A percentile compares a stretch with the other conserved stretches of the same genome.
Evolutionary conservation across 1,140 invertebrate species (phyloP).

Genomic region (Hypothenemus hampei): DNA sequence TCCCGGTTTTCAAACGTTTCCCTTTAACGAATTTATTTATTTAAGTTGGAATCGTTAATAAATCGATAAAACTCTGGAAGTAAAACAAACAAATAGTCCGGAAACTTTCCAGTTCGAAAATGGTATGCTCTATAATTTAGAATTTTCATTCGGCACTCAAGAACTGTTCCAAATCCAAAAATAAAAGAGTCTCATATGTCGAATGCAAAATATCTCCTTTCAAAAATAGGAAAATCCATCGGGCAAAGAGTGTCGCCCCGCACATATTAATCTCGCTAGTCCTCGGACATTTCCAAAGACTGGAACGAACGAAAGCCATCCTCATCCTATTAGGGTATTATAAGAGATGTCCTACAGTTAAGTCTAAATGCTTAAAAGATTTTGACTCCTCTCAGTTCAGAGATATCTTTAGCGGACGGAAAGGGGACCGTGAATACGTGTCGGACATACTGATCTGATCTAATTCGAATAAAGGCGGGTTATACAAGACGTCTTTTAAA

Average conservation of each 20-base stretch:
- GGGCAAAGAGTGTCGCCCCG: not conserved
- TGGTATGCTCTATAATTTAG: too few species aligned
- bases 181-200: too few species aligned
- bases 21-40: too few species aligned
- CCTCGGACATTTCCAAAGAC: conserved; percentile 8
- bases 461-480: conserved; percentile 19
- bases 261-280: not conserved
- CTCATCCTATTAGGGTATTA: conserved; percentile 19
- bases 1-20: too few species aligned
- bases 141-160: too few species aligned
- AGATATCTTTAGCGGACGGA: conserved; percentile 9
- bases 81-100: too few species aligned
- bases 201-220: too few species aligned
- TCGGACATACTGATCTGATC: conserved; percentile 20
- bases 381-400: conserved; percentile 15
- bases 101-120: too few species aligned
- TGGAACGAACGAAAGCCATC: conserved; percentile 16
- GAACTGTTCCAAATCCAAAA: too few species aligned
- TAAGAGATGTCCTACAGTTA: conserved; percentile 18
- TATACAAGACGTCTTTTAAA: conserved; percentile 7
- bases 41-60: too few species aligned
- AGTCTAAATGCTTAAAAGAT: conserved; percentile 25
- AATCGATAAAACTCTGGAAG: too few species aligned
- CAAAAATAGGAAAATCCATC: too few species aligned
- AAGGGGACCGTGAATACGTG: conserved; percentile 12